phyloP scores from a whole-genome alignment of 1,140 invertebrate species.

The Orussus abietinus region DNA sequence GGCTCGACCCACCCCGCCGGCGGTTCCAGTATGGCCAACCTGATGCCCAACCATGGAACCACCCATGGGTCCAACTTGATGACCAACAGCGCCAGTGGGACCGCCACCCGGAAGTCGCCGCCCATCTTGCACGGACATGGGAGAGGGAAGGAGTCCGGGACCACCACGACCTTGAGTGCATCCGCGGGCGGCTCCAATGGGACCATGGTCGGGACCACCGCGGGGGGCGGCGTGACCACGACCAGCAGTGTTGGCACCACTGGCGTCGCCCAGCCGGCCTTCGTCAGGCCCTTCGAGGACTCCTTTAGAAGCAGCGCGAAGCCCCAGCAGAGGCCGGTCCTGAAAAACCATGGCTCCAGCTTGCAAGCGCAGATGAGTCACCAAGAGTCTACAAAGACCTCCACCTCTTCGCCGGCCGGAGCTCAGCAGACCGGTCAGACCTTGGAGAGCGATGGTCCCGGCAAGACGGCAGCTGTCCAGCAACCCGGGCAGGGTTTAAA shows the following conservation, averaged over 20 bases:
- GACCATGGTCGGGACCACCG: too few species aligned
- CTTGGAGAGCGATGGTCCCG: slow-evolving; percentile 16
- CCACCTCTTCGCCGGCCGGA: slow-evolving; percentile 6
- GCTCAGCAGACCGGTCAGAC: slow-evolving; percentile 19
- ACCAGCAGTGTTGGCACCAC: slow-evolving; percentile 12
- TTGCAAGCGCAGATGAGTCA: too few species aligned
- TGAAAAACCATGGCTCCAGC: too few species aligned
- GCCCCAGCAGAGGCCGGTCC: slow-evolving; percentile 29
- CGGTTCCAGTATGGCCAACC: slow-evolving; percentile 24
- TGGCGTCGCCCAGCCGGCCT: slow-evolving; percentile 34
- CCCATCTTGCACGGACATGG: slow-evolving; percentile 19
- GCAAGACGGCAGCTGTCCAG: slow-evolving; percentile 16
- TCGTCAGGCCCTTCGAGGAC: slow-evolving; percentile 54
- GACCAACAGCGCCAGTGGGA: slow-evolving; percentile 32
- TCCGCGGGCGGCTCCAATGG: too few species aligned
- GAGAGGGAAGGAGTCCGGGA: slow-evolving; percentile 19
- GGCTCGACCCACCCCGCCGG: slow-evolving; percentile 8
- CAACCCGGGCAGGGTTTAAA: too few species aligned
- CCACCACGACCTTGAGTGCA: slow-evolving; percentile 19
- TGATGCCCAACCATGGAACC: slow-evolving; percentile 25
- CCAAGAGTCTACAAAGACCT: slow-evolving; percentile 25
- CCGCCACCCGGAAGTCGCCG: slow-evolving; percentile 23
- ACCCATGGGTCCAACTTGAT: too few species aligned
- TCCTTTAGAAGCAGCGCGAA: slow-evolving; percentile 40
- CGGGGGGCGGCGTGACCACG: too few species aligned